phyloP scores from a whole-genome alignment of 2,113 vertebrate genomes.

The Colistium nudipinnis region DNA sequence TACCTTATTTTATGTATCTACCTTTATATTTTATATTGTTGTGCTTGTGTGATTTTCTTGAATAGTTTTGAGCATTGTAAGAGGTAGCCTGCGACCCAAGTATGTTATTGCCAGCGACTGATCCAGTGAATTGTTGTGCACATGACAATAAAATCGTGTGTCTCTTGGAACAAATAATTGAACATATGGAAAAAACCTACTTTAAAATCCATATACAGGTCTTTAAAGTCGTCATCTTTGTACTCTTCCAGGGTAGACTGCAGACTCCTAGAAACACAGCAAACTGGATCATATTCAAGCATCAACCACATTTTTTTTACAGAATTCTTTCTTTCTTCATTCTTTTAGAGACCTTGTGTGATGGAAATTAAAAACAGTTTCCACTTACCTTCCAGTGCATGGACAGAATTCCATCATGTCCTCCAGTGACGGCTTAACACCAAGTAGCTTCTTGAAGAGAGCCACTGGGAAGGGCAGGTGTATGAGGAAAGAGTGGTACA shows the following conservation, averaged over 20 bases:
- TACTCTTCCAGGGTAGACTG: conserved; percentile 72
- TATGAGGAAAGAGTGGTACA: conserved; percentile 64
- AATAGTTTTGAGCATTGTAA: too few species aligned
- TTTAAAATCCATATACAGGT: conserved; percentile 62
- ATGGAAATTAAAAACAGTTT: not conserved
- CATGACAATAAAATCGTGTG: too few species aligned
- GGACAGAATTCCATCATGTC: conserved; percentile 74
- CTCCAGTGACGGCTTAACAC: conserved; percentile 63
- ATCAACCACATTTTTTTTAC: too few species aligned
- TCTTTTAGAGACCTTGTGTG: too few species aligned
- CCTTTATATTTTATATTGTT: too few species aligned
- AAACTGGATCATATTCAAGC: not conserved
- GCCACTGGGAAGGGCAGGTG: conserved; percentile 78
- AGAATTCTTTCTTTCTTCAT: too few species aligned
- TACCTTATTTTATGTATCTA: too few species aligned
- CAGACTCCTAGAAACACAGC: conserved; percentile 71
- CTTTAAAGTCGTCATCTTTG: conserved; percentile 55
- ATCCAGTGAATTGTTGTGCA: too few species aligned
- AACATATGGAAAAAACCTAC: conserved; percentile 66
- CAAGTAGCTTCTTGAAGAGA: conserved; percentile 81
- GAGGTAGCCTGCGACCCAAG: too few species aligned
- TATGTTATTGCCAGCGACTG: too few species aligned
- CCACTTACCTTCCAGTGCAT: conserved; percentile 63
- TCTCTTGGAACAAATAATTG: not conserved
- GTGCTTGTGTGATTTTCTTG: too few species aligned